Conservation (phyloP, 1,140 invertebrate species). For the Pachypeltis micranthus region DNA sequence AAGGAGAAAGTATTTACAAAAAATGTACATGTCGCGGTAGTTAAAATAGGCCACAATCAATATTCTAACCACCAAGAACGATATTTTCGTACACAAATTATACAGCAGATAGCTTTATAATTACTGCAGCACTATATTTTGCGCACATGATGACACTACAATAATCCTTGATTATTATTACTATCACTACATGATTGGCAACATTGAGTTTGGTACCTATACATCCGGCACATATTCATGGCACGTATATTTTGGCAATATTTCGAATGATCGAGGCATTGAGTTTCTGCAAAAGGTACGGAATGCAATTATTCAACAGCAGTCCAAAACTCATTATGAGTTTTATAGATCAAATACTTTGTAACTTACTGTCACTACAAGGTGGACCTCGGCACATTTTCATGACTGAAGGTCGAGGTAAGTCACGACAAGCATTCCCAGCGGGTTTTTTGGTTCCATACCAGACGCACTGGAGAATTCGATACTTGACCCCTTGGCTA, state of each 20-base stretch:
- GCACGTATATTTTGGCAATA: slow-evolving; percentile 66
- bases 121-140: not conserved
- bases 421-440: slow-evolving; percentile 63
- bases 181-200: slow-evolving; percentile 57
- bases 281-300: slow-evolving; percentile 40
- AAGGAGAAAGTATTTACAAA: not conserved
- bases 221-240: slow-evolving; percentile 70
- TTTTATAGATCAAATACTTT: not conserved
- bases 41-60: not conserved
- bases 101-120: not conserved
- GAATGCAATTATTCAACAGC: not conserved
- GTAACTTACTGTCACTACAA: slow-evolving; percentile 40
- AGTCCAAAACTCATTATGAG: not conserved
- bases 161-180: slow-evolving; percentile 1
- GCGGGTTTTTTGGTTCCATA: slow-evolving; percentile 65
- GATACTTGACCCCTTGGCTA: slow-evolving; percentile 59
- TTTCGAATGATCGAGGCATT: slow-evolving; percentile 65
- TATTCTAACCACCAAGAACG: not conserved
- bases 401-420: slow-evolving; percentile 58
- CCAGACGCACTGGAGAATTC: slow-evolving; percentile 80
- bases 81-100: not conserved
- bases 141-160: not conserved
- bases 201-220: slow-evolving; percentile 69
- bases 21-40: not conserved
- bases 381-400: slow-evolving; percentile 57